A percentile compares a stretch with the other conserved stretches of the same genome.
Evolutionary conservation across 2,113 vertebrate genomes (phyloP).

Genomic region (Lepidothrix coronata): DNA sequence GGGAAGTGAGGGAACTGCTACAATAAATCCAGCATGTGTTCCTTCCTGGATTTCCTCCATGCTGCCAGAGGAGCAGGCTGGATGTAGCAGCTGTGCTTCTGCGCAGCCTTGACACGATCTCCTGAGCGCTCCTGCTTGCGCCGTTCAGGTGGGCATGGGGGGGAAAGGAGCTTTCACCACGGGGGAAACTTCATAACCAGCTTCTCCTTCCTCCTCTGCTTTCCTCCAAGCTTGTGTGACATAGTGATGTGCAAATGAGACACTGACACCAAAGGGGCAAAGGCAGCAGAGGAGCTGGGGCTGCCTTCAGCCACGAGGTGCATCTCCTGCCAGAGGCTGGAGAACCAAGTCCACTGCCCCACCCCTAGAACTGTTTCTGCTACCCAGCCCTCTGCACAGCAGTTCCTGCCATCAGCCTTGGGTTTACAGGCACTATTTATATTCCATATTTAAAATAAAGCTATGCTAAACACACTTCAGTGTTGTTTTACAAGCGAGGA

Average conservation of each 20-base stretch:
- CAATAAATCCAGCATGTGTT: background rate
- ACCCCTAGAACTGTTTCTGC: background rate
- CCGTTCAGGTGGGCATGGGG: rapidly evolving
- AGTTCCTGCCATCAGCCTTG: background rate
- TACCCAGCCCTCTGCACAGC: background rate
- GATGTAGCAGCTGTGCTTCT: background rate
- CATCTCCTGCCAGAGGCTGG: background rate
- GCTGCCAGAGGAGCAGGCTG: background rate
- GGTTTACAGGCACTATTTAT: background rate
- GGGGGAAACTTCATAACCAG: background rate
- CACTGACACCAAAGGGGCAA: background rate
- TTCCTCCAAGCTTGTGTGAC: background rate
- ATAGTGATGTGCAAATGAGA: background rate
- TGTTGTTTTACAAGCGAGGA: background rate
- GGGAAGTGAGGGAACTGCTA: background rate
- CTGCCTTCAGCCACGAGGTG: too few species aligned
- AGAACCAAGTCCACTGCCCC: background rate
- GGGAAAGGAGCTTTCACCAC: background rate
- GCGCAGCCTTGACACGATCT: background rate
- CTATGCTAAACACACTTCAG: background rate
- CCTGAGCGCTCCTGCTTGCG: background rate
- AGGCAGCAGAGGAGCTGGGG: background rate
- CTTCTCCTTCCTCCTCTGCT: background rate
- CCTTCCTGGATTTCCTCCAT: background rate
- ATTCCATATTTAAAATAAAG: background rate